Evolutionary conservation across 2,888 invertebrate genomes (phyloP), one percentile per base, ranked within the genome.

Genomic region (Selenia dentaria): DNA sequence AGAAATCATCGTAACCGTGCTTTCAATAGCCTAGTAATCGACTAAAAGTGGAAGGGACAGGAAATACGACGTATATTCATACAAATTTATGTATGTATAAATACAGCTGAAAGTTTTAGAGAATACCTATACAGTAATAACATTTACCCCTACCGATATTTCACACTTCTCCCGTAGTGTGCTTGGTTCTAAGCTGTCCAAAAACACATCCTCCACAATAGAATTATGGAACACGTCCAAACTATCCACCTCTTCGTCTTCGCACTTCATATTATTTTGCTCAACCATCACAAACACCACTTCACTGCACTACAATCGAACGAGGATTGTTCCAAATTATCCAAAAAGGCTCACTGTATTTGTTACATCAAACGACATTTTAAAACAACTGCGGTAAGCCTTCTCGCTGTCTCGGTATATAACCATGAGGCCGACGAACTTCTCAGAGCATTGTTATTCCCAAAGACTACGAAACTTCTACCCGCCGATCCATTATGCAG

Each of bases 361-460:
- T 51, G 51, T 65, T 57, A 66, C 65, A 65, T 64, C 68, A 72
- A 71, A 67, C 70, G 73, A 72, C 71, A 75, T 70, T 74, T 76
- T 62, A 72, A 70, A 72, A 67, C 66, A 67, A 67, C 68, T 59
- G 59, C 65, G 62, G 63, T 59, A 13, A 39, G 35, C 11, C 10
- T 25, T 34, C 32, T 65, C 67, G 59, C 58, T 72, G 83, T 79
- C 69, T 70, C 81, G 83, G 75, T 81, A 57, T 59, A 66, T 83
- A 76, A 73, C 64, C 74, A 77, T 55, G 78, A 59, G 88, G 87
- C 77, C 84, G 79, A 74, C 83, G 89, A 90, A 87, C 89, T 83
- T 70, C 64, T 62, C 49, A 42, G 39, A 67, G 67, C 80, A 87
- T 86, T 83, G 79, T 82, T 84, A 86, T 86, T 85, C 83, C 81